phyloP scores from a whole-genome alignment of 2,888 invertebrate genomes.

The Drosophila formosana region DNA sequence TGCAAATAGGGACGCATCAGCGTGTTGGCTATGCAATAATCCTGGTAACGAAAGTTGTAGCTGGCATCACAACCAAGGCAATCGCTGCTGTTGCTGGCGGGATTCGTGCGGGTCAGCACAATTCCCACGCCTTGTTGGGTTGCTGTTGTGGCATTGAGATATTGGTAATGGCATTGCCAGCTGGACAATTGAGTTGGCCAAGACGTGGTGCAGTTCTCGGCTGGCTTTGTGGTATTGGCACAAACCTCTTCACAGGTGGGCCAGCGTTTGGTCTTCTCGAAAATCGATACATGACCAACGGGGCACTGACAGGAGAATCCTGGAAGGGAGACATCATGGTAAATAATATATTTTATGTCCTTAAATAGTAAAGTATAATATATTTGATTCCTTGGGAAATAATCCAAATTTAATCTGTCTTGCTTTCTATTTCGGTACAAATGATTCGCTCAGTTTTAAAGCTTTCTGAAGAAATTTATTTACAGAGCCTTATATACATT shows the following conservation, averaged over 20 bases:
- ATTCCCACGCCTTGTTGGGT: slow-evolving; percentile 54
- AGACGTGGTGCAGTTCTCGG: slow-evolving; percentile 39
- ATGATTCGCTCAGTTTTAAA: too few relatives aligned
- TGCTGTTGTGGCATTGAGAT: slow-evolving; percentile 63
- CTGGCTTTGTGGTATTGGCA: slow-evolving; percentile 28
- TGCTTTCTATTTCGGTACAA: too few relatives aligned
- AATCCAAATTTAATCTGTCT: too few relatives aligned
- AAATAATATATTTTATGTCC: too few relatives aligned
- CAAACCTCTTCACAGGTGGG: slow-evolving; percentile 79
- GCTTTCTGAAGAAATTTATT: too few relatives aligned
- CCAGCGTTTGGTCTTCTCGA: slow-evolving; percentile 73
- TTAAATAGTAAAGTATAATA: too few relatives aligned
- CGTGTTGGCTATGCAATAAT: slow-evolving; percentile 81
- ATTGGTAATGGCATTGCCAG: slow-evolving; percentile 72
- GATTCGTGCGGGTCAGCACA: slow-evolving; percentile 46
- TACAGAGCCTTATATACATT: too few relatives aligned
- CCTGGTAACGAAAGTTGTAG: slow-evolving; percentile 80
- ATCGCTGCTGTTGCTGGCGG: slow-evolving; percentile 42
- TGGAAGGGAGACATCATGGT: slow-evolving; percentile 50
- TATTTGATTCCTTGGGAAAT: too few relatives aligned
- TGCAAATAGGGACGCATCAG: slow-evolving; percentile 80
- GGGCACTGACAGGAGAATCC: slow-evolving; percentile 86
- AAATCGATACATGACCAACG: slow-evolving; percentile 58
- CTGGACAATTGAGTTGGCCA: slow-evolving; percentile 27
- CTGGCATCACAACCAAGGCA: slow-evolving; percentile 78